A percentile compares a stretch with the other conserved stretches of the same genome.
Evolutionary conservation across 2,797 vertebrate species (phyloP).

Genomic region (Clamator glandarius): DNA sequence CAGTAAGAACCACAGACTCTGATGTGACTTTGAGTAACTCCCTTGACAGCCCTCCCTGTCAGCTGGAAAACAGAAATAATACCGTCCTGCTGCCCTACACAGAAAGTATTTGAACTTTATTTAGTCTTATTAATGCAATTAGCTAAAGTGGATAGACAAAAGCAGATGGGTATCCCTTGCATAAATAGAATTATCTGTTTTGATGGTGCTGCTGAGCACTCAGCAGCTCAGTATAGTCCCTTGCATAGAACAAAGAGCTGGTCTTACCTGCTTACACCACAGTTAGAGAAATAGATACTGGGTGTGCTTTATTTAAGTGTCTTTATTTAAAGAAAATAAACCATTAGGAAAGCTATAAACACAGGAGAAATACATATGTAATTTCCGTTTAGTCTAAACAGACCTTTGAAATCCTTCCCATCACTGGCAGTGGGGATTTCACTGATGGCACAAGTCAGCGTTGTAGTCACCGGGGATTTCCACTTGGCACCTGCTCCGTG

Average conservation of each 20-base stretch:
- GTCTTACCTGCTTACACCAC: background rate
- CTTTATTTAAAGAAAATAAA: background rate
- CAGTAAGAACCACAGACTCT: background rate
- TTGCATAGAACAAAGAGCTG: background rate
- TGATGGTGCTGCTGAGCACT: background rate
- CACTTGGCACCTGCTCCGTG: fast-evolving
- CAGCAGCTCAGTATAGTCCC: background rate
- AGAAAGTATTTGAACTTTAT: background rate
- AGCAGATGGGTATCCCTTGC: background rate
- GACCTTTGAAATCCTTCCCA: background rate
- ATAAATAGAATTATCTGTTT: background rate
- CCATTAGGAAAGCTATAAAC: background rate
- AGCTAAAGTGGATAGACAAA: background rate
- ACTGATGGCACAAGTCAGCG: background rate
- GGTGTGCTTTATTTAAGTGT: background rate
- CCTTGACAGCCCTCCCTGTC: background rate
- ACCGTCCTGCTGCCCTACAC: background rate
- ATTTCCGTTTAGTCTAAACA: background rate
- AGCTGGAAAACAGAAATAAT: background rate
- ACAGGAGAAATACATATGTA: background rate
- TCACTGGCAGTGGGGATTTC: background rate
- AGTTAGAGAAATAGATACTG: background rate
- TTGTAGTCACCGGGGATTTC: background rate
- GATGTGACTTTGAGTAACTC: background rate
- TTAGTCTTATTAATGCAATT: background rate